Conservation (phyloP, 1,140 invertebrate genomes). For the Zaprionus tsacasi region DNA sequence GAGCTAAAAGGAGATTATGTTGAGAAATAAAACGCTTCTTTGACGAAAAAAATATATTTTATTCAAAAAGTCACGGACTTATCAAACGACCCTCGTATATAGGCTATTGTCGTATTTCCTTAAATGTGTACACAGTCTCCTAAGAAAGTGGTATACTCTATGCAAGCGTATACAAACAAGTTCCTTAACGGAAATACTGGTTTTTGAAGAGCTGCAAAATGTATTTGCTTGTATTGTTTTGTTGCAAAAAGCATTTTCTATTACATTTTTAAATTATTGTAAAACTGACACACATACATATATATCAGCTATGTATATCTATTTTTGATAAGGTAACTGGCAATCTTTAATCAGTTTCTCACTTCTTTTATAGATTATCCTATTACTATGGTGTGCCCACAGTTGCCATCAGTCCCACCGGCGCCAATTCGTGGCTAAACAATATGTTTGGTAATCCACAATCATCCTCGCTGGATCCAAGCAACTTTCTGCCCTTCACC, state of each 20-base stretch:
- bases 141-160: neutral
- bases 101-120: neutral
- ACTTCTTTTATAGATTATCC: constrained; percentile 83
- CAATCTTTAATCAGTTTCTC: too few relatives aligned
- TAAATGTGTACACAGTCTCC: neutral
- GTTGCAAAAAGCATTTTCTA: neutral
- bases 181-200: neutral
- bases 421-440: constrained; percentile 87
- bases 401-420: constrained; percentile 86
- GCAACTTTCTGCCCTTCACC: constrained; percentile 85
- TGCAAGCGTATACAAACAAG: constrained; percentile 1
- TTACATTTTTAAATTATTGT: too few relatives aligned
- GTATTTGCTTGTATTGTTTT: neutral
- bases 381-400: constrained; percentile 86
- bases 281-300: too few relatives aligned
- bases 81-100: too few relatives aligned
- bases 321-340: too few relatives aligned
- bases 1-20: too few relatives aligned
- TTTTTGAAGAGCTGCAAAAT: neutral
- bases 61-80: too few relatives aligned
- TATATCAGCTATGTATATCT: too few relatives aligned
- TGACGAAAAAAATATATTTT: too few relatives aligned
- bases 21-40: too few relatives aligned
- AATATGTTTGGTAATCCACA: constrained; percentile 87
- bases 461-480: constrained; percentile 86